These are phyloP conservation scores for Myotis findleyi DNA, from an alignment of 2,797 vertebrate species.

Conservation along the genomic window DNA sequence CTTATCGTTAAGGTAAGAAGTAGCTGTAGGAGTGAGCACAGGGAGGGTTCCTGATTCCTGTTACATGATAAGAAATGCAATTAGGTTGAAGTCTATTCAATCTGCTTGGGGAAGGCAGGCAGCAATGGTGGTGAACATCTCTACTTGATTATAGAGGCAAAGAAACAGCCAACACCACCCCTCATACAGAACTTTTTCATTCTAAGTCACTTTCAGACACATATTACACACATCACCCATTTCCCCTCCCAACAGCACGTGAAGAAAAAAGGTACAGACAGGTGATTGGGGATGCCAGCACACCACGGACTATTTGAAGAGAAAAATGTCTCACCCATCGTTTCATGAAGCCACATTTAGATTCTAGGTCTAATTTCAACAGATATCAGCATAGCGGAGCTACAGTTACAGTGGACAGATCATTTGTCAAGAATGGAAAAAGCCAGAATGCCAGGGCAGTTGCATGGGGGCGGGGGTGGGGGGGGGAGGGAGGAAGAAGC, in stretches of 20 bases:
- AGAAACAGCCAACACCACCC: neutral
- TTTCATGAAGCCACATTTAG: constrained; percentile 80
- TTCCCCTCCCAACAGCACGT: neutral
- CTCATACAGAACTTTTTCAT: neutral
- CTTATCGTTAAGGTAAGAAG: neutral
- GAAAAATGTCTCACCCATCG: constrained; percentile 65
- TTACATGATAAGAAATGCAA: constrained; percentile 25
- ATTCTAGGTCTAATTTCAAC: constrained; percentile 84
- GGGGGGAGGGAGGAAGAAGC: neutral
- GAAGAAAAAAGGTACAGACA: neutral
- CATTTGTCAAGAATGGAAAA: constrained; percentile 83
- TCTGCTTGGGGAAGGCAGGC: neutral
- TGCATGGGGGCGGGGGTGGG: neutral
- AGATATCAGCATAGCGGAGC: constrained; percentile 74
- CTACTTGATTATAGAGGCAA: neutral
- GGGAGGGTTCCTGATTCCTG: constrained; percentile 3
- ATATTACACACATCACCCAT: neutral
- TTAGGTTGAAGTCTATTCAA: neutral
- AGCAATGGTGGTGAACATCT: neutral
- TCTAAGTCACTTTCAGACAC: neutral
- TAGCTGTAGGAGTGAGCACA: neutral
- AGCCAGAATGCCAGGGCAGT: constrained; percentile 61
- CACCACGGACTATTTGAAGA: neutral
- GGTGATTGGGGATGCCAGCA: neutral
- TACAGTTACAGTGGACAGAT: constrained; percentile 81